Evolutionary conservation across 2,113 vertebrate genomes (phyloP), one percentile per base, ranked within the genome.

Genomic region (Megaceryle torquata): DNA sequence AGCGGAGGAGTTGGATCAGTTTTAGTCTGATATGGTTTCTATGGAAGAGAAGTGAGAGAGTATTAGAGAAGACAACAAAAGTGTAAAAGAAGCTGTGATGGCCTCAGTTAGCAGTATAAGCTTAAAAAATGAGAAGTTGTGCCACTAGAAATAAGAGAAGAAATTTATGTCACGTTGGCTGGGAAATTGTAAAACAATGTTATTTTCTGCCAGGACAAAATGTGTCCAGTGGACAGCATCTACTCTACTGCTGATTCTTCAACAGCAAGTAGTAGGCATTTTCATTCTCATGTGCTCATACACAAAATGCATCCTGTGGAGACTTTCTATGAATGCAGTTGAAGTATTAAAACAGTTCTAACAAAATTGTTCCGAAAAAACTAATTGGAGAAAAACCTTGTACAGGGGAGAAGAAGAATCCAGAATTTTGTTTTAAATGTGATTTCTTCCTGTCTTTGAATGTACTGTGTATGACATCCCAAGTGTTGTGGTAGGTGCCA

Each of bases 21-120:
- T 89, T 91, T 88, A 92, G 65, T 72, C 53, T 28, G 4, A 44
- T 86, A 20, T 37, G 20, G 39, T 95, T 94, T 89, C 61, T 89
- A 44, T 86, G 41, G 18, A 95, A 71, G 71, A 86, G 85, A 89
- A 77, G 75, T 80, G 75, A 77, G 69, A 89, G 39, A 37, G 71
- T 44, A 85, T 94, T 81, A 91, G 75, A 81, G 68, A 78, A 63
- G 85, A 69, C 54, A 93, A 54, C 67, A 72, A 13, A 82, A 69
- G 74, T 75, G 57, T 93, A 87, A 88, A 95, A 83, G 75, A 95
- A 95, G 46, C 60, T 2, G 15, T 25, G 50, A 35, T 79, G 82
- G 91, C 88, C 86, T 96, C 87, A 96, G 71, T 96, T 96, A 95
- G 46, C 91, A 74, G 39, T 29, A 43, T 85, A 86, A 94, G 84